Evolutionary conservation across 2,113 vertebrate genomes (phyloP).

Genomic region (Octodon degus): DNA sequence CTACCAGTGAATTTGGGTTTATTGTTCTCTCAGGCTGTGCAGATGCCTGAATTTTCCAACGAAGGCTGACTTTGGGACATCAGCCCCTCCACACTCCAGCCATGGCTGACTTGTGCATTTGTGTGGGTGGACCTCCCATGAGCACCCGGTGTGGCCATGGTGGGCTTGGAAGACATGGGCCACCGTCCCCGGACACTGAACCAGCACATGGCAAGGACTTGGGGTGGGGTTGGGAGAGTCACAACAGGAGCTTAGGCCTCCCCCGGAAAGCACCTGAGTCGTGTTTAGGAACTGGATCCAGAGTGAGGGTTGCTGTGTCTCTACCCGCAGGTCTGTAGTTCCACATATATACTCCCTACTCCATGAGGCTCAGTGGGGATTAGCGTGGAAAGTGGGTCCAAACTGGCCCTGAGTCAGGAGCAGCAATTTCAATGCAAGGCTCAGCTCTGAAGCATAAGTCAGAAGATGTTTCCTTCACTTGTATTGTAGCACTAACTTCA

Average conservation of each 20-base stretch:
- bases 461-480: neutral
- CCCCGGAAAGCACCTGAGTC: neutral
- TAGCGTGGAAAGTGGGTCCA: neutral
- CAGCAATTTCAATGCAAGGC: neutral
- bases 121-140: no score
- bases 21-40: no score
- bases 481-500: neutral
- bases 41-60: neutral
- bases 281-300: neutral
- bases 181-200: neutral
- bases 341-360: neutral
- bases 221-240: neutral
- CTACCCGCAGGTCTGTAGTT: neutral
- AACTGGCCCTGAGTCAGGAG: neutral
- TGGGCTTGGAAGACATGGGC: neutral
- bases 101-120: no score
- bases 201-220: neutral
- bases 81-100: neutral
- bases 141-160: neutral
- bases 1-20: fast-evolving
- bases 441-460: neutral
- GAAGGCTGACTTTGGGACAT: neutral
- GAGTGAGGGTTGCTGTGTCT: neutral
- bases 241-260: no score
- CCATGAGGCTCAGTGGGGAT: neutral